These are phyloP conservation scores for Geotrupes spiniger DNA, from an alignment of 2,888 invertebrate genomes.

Conservation along the genomic window DNA sequence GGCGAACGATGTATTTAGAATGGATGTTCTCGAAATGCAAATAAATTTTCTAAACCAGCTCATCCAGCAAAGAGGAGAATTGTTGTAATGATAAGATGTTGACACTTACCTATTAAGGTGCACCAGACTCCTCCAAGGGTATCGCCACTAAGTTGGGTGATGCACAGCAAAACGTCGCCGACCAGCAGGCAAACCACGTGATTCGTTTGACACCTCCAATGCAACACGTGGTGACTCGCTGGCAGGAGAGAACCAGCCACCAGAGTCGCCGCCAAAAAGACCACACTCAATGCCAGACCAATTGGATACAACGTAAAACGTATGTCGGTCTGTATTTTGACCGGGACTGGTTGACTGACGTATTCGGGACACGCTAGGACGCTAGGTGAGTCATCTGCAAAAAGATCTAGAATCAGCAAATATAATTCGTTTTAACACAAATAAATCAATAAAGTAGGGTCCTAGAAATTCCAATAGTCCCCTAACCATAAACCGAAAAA, in stretches of 20 bases:
- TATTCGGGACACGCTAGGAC: constrained; percentile 64
- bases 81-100: neutral
- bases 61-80: neutral
- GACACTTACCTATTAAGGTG: constrained; percentile 65
- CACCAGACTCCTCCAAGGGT: constrained; percentile 62
- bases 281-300: constrained; percentile 74
- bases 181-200: constrained; percentile 80
- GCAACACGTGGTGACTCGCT: constrained; percentile 80
- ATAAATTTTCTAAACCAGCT: too few species aligned
- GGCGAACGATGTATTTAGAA: too few species aligned
- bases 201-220: constrained; percentile 86
- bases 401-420: too few species aligned
- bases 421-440: too few species aligned
- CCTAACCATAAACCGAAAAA: too few species aligned
- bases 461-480: neutral
- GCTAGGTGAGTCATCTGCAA: constrained; percentile 49
- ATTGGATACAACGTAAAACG: constrained; percentile 73
- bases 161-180: constrained; percentile 76
- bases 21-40: too few species aligned
- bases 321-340: constrained; percentile 42
- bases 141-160: constrained; percentile 68
- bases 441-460: too few species aligned
- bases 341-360: constrained; percentile 42
- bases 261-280: constrained; percentile 78
- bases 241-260: constrained; percentile 77